Conservation (phyloP, 2,797 vertebrate species). For the Cephalopachus bancanus region DNA sequence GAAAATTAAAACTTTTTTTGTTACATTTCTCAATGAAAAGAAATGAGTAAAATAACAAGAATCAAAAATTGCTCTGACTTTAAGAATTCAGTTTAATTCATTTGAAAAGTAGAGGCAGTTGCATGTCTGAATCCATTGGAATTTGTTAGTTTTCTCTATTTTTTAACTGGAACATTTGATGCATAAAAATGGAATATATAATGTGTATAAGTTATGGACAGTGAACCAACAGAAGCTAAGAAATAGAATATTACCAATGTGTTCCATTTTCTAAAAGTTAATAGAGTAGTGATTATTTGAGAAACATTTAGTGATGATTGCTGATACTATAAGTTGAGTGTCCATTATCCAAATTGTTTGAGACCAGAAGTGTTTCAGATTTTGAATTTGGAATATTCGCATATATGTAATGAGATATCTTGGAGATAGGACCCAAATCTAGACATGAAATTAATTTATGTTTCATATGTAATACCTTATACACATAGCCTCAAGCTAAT, state of each 20-base stretch:
- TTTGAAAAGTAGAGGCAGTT: constrained; percentile 14
- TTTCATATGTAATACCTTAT: neutral
- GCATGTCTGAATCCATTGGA: neutral
- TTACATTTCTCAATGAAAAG: constrained; percentile 35
- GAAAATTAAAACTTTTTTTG: constrained; percentile 22
- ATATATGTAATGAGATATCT: neutral
- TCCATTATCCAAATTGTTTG: neutral
- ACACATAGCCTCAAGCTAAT: neutral
- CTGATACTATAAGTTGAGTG: too few species aligned
- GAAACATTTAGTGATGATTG: neutral
- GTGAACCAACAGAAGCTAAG: neutral
- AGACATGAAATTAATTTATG: neutral
- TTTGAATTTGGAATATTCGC: neutral
- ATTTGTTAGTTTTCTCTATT: neutral
- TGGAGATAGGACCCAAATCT: neutral
- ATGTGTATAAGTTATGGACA: neutral
- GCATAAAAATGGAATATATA: neutral
- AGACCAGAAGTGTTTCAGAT: neutral
- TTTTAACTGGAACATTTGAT: constrained; percentile 10
- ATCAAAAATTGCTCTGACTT: neutral
- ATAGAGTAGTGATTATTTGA: neutral
- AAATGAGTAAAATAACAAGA: neutral
- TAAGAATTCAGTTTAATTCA: constrained; percentile 3
- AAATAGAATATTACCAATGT: neutral
- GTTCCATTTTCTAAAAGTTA: neutral